Evolutionary conservation across 1,140 invertebrate species (phyloP).

Genomic region (Heliconius eleuchia): DNA sequence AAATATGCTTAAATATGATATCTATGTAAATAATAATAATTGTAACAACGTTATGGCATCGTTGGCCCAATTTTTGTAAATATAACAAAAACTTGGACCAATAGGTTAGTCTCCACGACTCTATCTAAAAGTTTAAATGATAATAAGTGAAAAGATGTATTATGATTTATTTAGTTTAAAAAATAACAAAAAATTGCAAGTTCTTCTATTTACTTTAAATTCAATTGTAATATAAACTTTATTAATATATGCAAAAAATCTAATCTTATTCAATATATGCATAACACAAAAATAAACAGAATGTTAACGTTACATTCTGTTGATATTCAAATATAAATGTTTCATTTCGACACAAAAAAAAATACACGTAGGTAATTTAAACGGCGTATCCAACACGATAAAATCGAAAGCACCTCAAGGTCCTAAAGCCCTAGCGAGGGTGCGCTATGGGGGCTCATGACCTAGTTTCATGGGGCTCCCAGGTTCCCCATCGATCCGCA

Average conservation of each 20-base stretch:
- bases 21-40: not conserved
- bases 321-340: not conserved
- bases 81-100: too few relatives aligned
- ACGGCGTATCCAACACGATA: constrained; percentile 37
- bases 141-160: too few relatives aligned
- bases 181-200: too few relatives aligned
- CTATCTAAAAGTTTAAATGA: too few relatives aligned
- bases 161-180: too few relatives aligned
- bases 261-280: too few relatives aligned
- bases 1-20: not conserved
- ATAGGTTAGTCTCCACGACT: too few relatives aligned
- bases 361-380: constrained; percentile 13
- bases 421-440: constrained; percentile 59
- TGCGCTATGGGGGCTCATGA: constrained; percentile 60
- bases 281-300: not conserved
- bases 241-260: too few relatives aligned
- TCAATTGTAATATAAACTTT: too few relatives aligned
- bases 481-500: constrained; percentile 67
- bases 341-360: not conserved
- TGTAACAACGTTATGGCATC: not conserved
- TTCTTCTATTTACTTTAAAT: too few relatives aligned
- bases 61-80: not conserved
- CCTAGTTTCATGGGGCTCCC: constrained; percentile 63
- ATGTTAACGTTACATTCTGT: not conserved
- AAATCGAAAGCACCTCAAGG: constrained; percentile 46